Percentiles rank a stretch among this genome's conserved stretches.
phyloP scores from a whole-genome alignment of 2,797 vertebrate species.

The Cirrhinus mrigala region DNA sequence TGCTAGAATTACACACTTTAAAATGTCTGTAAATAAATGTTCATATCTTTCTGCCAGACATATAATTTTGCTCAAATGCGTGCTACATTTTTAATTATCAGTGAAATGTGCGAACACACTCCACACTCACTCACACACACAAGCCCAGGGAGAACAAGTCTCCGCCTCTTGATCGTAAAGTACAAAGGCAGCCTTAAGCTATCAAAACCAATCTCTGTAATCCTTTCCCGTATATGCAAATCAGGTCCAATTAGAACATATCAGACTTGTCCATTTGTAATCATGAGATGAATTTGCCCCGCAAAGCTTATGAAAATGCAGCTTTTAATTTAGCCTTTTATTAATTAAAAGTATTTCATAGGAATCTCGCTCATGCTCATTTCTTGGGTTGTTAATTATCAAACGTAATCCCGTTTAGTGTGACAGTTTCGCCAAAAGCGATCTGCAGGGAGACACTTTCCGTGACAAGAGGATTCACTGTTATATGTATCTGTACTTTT shows the following conservation, averaged over 20 bases:
- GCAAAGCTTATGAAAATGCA: conserved; percentile 58
- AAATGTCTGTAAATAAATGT: not conserved
- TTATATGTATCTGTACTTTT: not conserved
- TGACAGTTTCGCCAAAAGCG: conserved; percentile 56
- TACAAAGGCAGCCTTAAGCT: conserved; percentile 52
- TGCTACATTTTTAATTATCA: conserved; percentile 7
- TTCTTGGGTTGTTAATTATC: conserved; percentile 63
- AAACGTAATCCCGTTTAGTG: conserved; percentile 61
- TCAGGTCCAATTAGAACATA: conserved; percentile 54
- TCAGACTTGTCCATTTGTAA: conserved; percentile 61
- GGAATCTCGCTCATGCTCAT: conserved; percentile 53
- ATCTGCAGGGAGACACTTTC: conserved; percentile 25
- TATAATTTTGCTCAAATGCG: not conserved
- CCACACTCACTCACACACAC: not conserved
- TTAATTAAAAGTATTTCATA: conserved; percentile 64
- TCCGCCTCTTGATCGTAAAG: conserved; percentile 32
- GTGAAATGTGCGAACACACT: not conserved
- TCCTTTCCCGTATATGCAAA: conserved; percentile 56
- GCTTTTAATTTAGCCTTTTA: conserved; percentile 57
- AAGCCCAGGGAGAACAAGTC: not conserved
- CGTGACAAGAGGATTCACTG: not conserved
- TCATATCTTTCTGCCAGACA: not conserved
- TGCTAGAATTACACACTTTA: not conserved
- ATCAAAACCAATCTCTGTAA: conserved; percentile 52
- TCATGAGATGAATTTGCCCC: conserved; percentile 59